phyloP scores from a whole-genome alignment of 2,888 invertebrate genomes.

The Aphidoletes aphidimyza region DNA sequence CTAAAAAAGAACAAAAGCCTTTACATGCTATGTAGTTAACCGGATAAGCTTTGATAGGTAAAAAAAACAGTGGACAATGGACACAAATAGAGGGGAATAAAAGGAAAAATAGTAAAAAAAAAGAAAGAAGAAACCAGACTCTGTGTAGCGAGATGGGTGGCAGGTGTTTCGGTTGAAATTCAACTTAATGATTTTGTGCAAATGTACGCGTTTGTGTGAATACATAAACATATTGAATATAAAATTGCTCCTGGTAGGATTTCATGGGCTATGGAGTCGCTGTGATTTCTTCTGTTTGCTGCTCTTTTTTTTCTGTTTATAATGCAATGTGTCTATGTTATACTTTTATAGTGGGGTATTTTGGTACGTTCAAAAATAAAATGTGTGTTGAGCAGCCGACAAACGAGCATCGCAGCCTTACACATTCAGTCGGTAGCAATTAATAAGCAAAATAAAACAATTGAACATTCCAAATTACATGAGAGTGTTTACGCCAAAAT shows the following conservation, averaged over 20 bases:
- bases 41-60: too few relatives aligned
- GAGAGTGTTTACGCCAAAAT: constrained; percentile 28
- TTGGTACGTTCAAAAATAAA: neutral
- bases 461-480: constrained; percentile 8
- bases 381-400: too few relatives aligned
- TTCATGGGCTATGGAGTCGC: constrained; percentile 6
- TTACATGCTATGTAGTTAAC: too few relatives aligned
- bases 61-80: neutral
- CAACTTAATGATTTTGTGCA: constrained; percentile 28
- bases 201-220: constrained; percentile 16
- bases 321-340: neutral
- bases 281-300: constrained; percentile 5
- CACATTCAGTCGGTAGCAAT: neutral
- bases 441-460: constrained; percentile 45
- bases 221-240: constrained; percentile 39
- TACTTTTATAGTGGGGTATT: neutral
- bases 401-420: neutral
- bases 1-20: neutral
- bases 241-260: neutral
- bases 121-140: neutral
- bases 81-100: neutral
- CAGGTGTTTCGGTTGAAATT: constrained; percentile 21
- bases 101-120: neutral
- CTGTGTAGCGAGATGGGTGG: neutral
- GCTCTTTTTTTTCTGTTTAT: neutral